These are phyloP conservation scores for Formica exsecta DNA, from an alignment of 1,140 invertebrate genomes.

Conservation along the genomic window DNA sequence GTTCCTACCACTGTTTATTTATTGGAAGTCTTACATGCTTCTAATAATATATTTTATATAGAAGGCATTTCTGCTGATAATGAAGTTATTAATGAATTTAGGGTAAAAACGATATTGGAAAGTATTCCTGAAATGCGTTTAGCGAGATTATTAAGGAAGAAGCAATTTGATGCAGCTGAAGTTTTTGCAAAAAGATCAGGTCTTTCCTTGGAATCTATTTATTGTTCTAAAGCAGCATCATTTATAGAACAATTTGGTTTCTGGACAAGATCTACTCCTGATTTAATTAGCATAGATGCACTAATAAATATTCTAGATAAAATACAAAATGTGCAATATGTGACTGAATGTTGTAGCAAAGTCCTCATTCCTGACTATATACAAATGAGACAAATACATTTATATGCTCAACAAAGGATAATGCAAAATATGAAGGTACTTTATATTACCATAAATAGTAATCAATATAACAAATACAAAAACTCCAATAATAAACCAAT, in stretches of 20 bases:
- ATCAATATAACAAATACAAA: conserved; percentile 11
- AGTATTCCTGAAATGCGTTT: conserved; percentile 81
- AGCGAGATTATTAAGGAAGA: conserved; percentile 80
- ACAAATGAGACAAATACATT: conserved; percentile 77
- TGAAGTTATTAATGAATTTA: conserved; percentile 74
- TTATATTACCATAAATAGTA: conserved; percentile 19
- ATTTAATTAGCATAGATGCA: conserved; percentile 63
- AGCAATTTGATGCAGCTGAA: conserved; percentile 83
- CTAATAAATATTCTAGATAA: conserved; percentile 77
- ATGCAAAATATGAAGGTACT: conserved; percentile 71
- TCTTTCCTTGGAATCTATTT: conserved; percentile 81
- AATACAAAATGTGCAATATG: conserved; percentile 79
- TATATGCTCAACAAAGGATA: conserved; percentile 79
- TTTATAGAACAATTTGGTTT: conserved; percentile 80
- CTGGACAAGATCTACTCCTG: conserved; percentile 69
- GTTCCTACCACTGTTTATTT: conserved; percentile 79
- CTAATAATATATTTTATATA: conserved; percentile 81
- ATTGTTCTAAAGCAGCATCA: conserved; percentile 79
- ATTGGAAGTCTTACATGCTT: conserved; percentile 74
- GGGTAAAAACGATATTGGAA: conserved; percentile 82
- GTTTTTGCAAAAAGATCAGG: conserved; percentile 82
- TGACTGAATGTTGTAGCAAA: conserved; percentile 83
- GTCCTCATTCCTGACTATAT: conserved; percentile 75
- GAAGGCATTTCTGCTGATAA: conserved; percentile 74
- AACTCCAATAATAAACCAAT: neutral